A percentile compares a stretch with the other conserved stretches of the same genome.
These are phyloP conservation scores for Ruditapes philippinarum DNA, from an alignment of 1,140 invertebrate genomes.

Conservation along the genomic window DNA sequence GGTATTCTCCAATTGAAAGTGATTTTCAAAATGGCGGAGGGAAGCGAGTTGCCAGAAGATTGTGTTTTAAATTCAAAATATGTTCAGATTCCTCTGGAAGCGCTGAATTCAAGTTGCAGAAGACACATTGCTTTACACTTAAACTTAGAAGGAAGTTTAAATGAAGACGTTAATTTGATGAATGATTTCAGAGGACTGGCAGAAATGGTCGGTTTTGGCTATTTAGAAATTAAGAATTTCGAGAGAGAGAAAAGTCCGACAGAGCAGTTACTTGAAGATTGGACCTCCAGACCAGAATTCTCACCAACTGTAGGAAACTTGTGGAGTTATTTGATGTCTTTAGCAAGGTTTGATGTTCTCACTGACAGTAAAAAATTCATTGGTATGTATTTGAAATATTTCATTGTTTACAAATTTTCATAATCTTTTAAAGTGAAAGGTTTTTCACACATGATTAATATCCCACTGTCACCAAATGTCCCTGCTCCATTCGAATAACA, in stretches of 20 bases:
- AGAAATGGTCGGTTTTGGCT: constrained; percentile 53
- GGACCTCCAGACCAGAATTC: constrained; percentile 49
- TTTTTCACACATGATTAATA: too few relatives aligned
- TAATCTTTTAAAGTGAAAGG: too few relatives aligned
- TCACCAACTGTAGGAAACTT: constrained; percentile 50
- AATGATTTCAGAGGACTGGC: constrained; percentile 62
- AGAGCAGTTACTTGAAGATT: constrained; percentile 44
- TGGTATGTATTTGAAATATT: too few relatives aligned
- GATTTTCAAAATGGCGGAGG: constrained; percentile 44
- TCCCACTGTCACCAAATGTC: too few relatives aligned
- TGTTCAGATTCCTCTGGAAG: constrained; percentile 27
- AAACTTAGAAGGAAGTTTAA: constrained; percentile 36
- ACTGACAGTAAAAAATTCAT: constrained; percentile 40
- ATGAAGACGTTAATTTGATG: constrained; percentile 44
- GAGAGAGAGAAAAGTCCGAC: constrained; percentile 59
- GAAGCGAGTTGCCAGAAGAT: constrained; percentile 18
- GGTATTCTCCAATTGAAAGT: neutral
- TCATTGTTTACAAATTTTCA: too few relatives aligned
- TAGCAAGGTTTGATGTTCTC: constrained; percentile 50
- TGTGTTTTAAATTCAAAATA: constrained; percentile 46
- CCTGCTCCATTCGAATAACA: too few relatives aligned
- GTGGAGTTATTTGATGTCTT: constrained; percentile 8
- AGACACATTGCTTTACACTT: constrained; percentile 45
- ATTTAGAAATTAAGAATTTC: constrained; percentile 63
- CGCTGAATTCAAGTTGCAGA: constrained; percentile 35